These are phyloP conservation scores for Unio delphinus DNA, from an alignment of 2,888 invertebrate species.

Conservation along the genomic window DNA sequence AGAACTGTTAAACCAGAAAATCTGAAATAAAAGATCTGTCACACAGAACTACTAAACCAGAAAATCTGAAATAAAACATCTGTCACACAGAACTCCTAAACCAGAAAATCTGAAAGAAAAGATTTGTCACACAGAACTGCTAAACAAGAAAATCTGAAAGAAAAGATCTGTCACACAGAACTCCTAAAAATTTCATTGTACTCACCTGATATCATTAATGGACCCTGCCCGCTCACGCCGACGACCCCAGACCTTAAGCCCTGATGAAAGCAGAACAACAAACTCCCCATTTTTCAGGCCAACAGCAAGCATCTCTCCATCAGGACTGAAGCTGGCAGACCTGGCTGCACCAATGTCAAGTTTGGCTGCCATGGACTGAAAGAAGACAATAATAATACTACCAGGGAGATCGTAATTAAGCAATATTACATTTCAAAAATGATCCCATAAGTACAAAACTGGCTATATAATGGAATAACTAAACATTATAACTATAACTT, in stretches of 20 bases:
- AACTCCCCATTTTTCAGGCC: constrained; percentile 71
- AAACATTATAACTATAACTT: background rate
- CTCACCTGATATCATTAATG: constrained; percentile 67
- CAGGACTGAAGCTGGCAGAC: constrained; percentile 62
- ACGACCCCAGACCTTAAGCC: constrained; percentile 64
- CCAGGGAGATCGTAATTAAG: background rate
- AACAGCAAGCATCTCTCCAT: constrained; percentile 69
- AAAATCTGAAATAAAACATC: background rate
- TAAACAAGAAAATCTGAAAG: background rate
- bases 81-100: background rate
- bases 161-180: background rate
- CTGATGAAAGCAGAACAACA: constrained; percentile 57
- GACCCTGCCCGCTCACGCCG: constrained; percentile 66
- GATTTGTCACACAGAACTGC: background rate
- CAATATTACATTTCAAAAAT: background rate
- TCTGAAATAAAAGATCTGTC: background rate
- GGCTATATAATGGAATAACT: background rate
- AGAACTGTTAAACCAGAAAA: background rate
- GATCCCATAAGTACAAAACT: background rate
- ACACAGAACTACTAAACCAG: background rate
- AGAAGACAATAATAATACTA: constrained; percentile 6
- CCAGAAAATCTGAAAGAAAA: constrained; percentile 1
- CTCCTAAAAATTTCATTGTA: background rate
- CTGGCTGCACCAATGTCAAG: constrained; percentile 63
- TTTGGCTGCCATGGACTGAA: constrained; percentile 61